A percentile compares a stretch with the other conserved stretches of the same genome.
These are phyloP conservation scores for Pygmarrhopalites habei DNA, from an alignment of 1,140 invertebrate species.

Conservation along the genomic window DNA sequence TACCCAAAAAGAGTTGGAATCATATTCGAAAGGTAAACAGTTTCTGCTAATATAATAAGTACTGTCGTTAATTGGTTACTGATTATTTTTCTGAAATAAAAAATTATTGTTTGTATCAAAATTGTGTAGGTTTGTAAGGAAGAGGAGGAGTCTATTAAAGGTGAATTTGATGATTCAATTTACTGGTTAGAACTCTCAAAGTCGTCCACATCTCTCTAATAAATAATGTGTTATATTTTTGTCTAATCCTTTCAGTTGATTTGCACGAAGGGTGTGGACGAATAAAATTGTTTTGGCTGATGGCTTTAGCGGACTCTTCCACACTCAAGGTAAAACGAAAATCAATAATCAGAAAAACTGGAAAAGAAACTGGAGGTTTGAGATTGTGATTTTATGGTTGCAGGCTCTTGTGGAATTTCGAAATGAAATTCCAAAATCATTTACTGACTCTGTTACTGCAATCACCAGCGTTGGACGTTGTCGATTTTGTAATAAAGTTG, in stretches of 20 bases:
- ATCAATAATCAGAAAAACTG: too few species aligned
- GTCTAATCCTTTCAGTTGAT: too few species aligned
- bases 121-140: slow-evolving; percentile 72
- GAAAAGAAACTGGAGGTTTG: too few species aligned
- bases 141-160: slow-evolving; percentile 80
- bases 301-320: slow-evolving; percentile 82
- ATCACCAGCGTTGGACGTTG: slow-evolving; percentile 63
- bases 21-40: slow-evolving; percentile 85
- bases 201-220: too few species aligned
- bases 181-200: too few species aligned
- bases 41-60: too few species aligned
- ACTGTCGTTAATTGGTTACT: too few species aligned
- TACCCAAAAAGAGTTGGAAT: slow-evolving; percentile 74
- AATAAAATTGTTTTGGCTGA: slow-evolving; percentile 89
- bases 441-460: slow-evolving; percentile 41
- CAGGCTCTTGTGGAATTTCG: slow-evolving; percentile 83
- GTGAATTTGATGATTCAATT: too few species aligned
- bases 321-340: slow-evolving; percentile 61
- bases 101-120: too few species aligned
- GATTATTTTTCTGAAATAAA: too few species aligned
- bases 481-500: slow-evolving; percentile 81
- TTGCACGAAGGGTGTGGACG: slow-evolving; percentile 92
- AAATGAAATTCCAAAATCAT: slow-evolving; percentile 54
- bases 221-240: too few species aligned
- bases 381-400: too few species aligned